Percentiles rank a stretch among this genome's conserved stretches.
phyloP scores from a whole-genome alignment of 2,888 invertebrate species.

The Caenorhabditis uteleia region DNA sequence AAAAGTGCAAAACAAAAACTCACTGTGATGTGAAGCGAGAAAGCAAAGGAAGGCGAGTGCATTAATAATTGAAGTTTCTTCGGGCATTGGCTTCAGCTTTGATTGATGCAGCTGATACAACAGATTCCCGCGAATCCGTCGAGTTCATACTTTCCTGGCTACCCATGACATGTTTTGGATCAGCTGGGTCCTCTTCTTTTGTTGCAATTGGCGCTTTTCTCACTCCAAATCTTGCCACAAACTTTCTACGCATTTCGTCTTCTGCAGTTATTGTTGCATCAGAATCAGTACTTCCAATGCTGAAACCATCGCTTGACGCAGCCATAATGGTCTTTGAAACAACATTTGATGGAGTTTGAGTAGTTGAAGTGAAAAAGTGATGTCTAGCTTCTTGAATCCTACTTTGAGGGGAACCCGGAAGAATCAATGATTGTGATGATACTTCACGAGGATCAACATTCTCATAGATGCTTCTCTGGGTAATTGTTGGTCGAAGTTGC shows the following conservation, averaged over 20 bases:
- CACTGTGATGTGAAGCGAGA: slow-evolving; percentile 13
- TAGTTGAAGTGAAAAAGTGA: slow-evolving; percentile 20
- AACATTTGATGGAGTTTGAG: slow-evolving; percentile 32
- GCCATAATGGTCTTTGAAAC: slow-evolving; percentile 28
- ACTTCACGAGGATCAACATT: slow-evolving; percentile 22
- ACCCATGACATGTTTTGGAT: slow-evolving; percentile 42
- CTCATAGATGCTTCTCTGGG: slow-evolving; percentile 36
- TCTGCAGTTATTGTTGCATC: slow-evolving; percentile 27
- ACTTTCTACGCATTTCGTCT: slow-evolving; percentile 52
- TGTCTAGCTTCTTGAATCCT: slow-evolving; percentile 19
- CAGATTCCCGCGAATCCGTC: slow-evolving; percentile 57
- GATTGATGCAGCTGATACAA: slow-evolving; percentile 59
- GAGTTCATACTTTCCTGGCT: slow-evolving; percentile 48
- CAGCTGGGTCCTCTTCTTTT: slow-evolving; percentile 50
- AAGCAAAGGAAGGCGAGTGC: slow-evolving; percentile 4
- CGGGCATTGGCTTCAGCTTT: slow-evolving; percentile 58
- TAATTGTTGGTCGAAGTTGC: slow-evolving; percentile 20
- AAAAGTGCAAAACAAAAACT: slow-evolving; percentile 18
- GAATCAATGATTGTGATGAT: slow-evolving; percentile 9
- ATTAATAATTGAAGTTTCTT: slow-evolving; percentile 63
- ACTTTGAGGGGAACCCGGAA: not conserved
- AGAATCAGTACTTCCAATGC: slow-evolving; percentile 20
- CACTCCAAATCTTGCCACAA: slow-evolving; percentile 51
- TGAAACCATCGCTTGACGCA: slow-evolving; percentile 24
- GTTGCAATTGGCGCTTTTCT: slow-evolving; percentile 53